phyloP scores from a whole-genome alignment of 2,888 invertebrate genomes.

The Blastobasis lacticolella region DNA sequence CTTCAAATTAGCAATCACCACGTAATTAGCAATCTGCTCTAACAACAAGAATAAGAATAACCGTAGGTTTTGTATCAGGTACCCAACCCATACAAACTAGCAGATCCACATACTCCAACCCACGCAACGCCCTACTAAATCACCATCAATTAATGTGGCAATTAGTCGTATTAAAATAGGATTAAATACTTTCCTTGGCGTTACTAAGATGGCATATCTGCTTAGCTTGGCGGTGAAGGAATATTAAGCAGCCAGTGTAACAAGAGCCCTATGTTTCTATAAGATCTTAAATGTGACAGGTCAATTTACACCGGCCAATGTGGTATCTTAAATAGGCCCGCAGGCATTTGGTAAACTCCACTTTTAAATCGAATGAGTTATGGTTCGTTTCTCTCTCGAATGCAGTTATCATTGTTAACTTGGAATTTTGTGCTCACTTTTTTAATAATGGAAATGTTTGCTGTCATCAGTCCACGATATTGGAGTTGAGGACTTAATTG shows the following conservation, averaged over 20 bases:
- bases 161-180: slow-evolving; percentile 64
- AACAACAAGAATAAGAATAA: no score
- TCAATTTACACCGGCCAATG: slow-evolving; percentile 20
- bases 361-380: slow-evolving; percentile 65
- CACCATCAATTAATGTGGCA: slow-evolving; percentile 42
- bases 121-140: slow-evolving; percentile 7
- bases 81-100: no score
- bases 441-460: slow-evolving; percentile 50
- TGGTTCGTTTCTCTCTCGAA: slow-evolving; percentile 51
- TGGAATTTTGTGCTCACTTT: slow-evolving; percentile 28
- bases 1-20: no score
- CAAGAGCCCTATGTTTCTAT: no score
- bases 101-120: no score
- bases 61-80: no score
- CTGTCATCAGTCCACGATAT: slow-evolving; percentile 25
- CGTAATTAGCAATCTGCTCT: no score
- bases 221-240: slow-evolving; percentile 11
- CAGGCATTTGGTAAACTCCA: slow-evolving; percentile 39
- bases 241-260: no score
- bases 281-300: background rate
- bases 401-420: slow-evolving; percentile 54
- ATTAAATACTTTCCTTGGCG: slow-evolving; percentile 54
- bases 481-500: slow-evolving; percentile 25
- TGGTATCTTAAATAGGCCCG: slow-evolving; percentile 46
- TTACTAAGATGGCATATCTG: slow-evolving; percentile 33